Conservation (phyloP, 1,140 invertebrate species). For the Onthophagus taurus region DNA sequence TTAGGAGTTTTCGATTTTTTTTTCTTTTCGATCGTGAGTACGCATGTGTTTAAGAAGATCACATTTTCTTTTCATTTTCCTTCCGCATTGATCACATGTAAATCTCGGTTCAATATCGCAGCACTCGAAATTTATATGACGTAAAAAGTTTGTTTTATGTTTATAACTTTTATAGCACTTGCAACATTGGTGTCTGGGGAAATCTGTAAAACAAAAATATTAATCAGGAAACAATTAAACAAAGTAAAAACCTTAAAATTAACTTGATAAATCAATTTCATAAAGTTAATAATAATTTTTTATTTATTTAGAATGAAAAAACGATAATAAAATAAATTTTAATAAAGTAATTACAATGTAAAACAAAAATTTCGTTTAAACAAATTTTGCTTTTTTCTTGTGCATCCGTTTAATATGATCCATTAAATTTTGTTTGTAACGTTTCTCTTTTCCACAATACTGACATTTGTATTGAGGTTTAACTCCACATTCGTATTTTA, state of each 20-base stretch:
- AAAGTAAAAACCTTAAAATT: too few species aligned
- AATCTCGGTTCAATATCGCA: constrained; percentile 44
- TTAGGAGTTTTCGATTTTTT: too few species aligned
- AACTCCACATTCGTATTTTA: constrained; percentile 58
- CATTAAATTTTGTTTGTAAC: constrained; percentile 30
- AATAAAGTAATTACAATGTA: too few species aligned
- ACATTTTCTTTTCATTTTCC: constrained; percentile 20
- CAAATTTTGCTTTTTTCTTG: too few species aligned
- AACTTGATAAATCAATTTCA: too few species aligned
- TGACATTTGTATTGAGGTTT: constrained; percentile 45
- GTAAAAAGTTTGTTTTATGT: constrained; percentile 40
- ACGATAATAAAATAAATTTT: too few species aligned
- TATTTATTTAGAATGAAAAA: too few species aligned
- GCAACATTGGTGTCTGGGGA: too few species aligned
- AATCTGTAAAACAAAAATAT: too few species aligned
- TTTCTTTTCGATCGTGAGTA: not conserved
- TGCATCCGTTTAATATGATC: constrained; percentile 26
- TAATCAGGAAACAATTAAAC: too few species aligned
- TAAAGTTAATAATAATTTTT: too few species aligned
- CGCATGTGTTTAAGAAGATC: not conserved
- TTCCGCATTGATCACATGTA: constrained; percentile 28
- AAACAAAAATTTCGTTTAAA: too few species aligned
- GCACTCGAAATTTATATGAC: constrained; percentile 42
- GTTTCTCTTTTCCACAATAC: constrained; percentile 40
- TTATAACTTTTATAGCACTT: constrained; percentile 16